Base-by-base conservation (phyloP, 1,140 invertebrate species). In the Eciton burchellii region DNA sequence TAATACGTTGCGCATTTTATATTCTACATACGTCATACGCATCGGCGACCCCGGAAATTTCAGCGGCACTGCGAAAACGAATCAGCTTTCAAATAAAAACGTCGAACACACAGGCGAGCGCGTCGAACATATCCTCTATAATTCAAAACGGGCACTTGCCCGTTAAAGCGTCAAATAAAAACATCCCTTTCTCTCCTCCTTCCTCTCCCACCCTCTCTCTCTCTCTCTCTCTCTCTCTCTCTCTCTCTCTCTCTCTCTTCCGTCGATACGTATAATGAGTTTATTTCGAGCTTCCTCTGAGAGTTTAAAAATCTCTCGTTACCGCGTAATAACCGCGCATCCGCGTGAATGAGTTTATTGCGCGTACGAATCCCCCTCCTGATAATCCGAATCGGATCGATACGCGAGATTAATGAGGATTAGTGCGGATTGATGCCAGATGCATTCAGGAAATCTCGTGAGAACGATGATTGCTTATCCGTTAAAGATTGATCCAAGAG, bases 1-100 rank as follows among this genome's bases (percentile, higher is more conserved):
- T 87, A 88, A 88, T 88, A 88, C 87, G 87, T 88, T 88, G 87
- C 76, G 87, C 87, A 85, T 88, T 88, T 88, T 88, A 88, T 88
- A 87, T 88, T 88, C 86, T 74, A 68, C 83, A 84, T 85, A 88
- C 87, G 87, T 88, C 87, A 88, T 85, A 88, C 83, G 86, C 87
- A 85, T 85, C 87, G 70, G 19, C 65, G 79, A 70, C 66, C 66
- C 72, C 74, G 87, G 86, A 88, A 88, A 88, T 88, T 85, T 88
- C 73, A 56, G 70, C 60, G 19, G 71, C 52, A 43, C 49, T 49
- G 76, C 81, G 70, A 86, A 89, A 88, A 88, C 87, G 84, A 88
- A 89, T 88, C 87, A 86, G 76, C 84, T 82, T 85, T 77, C 87
- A 82, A 88, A 88, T 88, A 88, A 88, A 88, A 88, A 88, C 76